Percentiles rank a stretch among this genome's conserved stretches.
Conservation (phyloP, 1,140 invertebrate genomes). For the Eumaeus atala region DNA sequence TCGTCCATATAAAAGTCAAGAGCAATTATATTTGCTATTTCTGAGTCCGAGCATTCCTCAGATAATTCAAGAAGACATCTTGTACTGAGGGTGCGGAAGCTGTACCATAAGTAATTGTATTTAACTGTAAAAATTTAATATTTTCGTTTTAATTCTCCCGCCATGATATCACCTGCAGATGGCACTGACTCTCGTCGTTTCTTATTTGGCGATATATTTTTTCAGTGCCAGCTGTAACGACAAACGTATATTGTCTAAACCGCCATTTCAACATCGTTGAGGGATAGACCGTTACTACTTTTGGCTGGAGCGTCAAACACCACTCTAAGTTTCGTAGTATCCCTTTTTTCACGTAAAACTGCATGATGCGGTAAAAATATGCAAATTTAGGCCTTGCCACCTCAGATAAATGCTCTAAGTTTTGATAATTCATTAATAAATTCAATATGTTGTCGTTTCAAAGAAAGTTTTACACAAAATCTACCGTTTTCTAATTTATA, state of each 20-base stretch:
- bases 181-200: constrained; percentile 1
- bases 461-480: no score
- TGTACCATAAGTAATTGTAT: constrained; percentile 13
- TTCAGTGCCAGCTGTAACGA: constrained; percentile 6
- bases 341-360: no score
- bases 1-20: constrained; percentile 15
- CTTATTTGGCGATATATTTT: constrained; percentile 13
- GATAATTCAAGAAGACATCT: constrained; percentile 15
- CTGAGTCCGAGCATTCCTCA: constrained; percentile 13
- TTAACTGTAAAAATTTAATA: constrained; percentile 8
- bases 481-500: no score
- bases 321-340: not conserved
- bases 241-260: not conserved
- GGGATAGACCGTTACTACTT: not conserved
- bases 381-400: not conserved
- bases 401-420: not conserved
- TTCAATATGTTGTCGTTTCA: no score
- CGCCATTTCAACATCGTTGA: not conserved
- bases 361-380: constrained; percentile 3
- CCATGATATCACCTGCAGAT: constrained; percentile 17
- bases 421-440: no score
- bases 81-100: constrained; percentile 13
- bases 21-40: constrained; percentile 15
- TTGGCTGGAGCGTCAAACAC: not conserved
- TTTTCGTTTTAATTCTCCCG: not conserved